Percentiles rank a stretch among this genome's conserved stretches.
phyloP scores from a whole-genome alignment of 1,140 invertebrate genomes.

The Drosophila ogumai region DNA sequence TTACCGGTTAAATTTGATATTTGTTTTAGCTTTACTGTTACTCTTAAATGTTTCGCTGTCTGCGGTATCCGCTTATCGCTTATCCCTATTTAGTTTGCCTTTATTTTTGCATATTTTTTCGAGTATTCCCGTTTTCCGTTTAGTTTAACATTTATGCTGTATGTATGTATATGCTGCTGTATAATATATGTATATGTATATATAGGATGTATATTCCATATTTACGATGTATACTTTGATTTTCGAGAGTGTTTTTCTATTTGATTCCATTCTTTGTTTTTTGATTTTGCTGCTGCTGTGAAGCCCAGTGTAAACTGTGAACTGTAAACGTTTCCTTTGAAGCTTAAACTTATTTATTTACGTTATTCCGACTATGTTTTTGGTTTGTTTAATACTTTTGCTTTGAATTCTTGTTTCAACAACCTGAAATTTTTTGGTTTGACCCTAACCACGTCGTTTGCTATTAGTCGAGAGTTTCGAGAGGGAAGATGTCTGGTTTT shows the following conservation, averaged over 20 bases:
- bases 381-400: conserved; percentile 34
- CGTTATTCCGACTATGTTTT: conserved; percentile 25
- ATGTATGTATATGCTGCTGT: conserved; percentile 34
- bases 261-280: conserved; percentile 37
- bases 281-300: conserved; percentile 83
- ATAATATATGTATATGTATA: conserved; percentile 12
- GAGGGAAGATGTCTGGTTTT: neutral
- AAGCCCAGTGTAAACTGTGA: conserved; percentile 83
- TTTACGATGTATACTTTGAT: conserved; percentile 57
- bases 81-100: conserved; percentile 58
- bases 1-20: conserved; percentile 49
- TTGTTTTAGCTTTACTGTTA: conserved; percentile 40
- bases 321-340: conserved; percentile 64
- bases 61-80: conserved; percentile 30
- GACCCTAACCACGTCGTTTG: conserved; percentile 42
- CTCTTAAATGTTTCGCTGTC: conserved; percentile 34
- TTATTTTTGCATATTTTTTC: conserved; percentile 40
- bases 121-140: conserved; percentile 27
- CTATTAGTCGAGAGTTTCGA: conserved; percentile 35
- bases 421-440: conserved; percentile 57
- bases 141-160: conserved; percentile 37
- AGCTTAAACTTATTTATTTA: conserved; percentile 38
- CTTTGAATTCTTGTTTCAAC: conserved; percentile 53
- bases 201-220: conserved; percentile 23
- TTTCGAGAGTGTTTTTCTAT: conserved; percentile 31